Percentiles rank a stretch among this genome's conserved stretches.
Evolutionary conservation across 2,888 invertebrate species (phyloP).

Genomic region (Epinotia nisella): DNA sequence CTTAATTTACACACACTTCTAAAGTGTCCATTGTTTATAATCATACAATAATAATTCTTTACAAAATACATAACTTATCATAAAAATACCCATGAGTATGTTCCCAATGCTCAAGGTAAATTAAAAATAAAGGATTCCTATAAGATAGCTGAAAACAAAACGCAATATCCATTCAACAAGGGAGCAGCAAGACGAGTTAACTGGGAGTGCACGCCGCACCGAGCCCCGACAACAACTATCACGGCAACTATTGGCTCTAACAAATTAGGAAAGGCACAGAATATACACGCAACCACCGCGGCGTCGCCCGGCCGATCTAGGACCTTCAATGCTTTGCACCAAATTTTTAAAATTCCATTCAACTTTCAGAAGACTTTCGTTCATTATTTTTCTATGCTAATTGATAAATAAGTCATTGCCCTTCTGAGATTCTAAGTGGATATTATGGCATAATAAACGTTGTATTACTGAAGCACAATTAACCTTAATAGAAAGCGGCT

Average conservation of each 20-base stretch:
- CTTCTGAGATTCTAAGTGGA: slow-evolving; percentile 43
- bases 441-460: slow-evolving; percentile 41
- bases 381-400: slow-evolving; percentile 29
- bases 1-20: slow-evolving; percentile 72
- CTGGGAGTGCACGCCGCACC: slow-evolving; percentile 47
- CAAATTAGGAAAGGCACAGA: slow-evolving; percentile 77
- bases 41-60: slow-evolving; percentile 64
- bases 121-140: slow-evolving; percentile 19
- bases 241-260: slow-evolving; percentile 66
- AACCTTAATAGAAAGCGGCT: slow-evolving; percentile 32
- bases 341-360: slow-evolving; percentile 14
- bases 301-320: slow-evolving; percentile 68
- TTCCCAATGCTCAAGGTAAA: slow-evolving; percentile 45
- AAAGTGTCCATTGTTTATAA: slow-evolving; percentile 65
- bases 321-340: slow-evolving; percentile 46
- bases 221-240: slow-evolving; percentile 57
- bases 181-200: slow-evolving; percentile 36
- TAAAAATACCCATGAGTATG: slow-evolving; percentile 69
- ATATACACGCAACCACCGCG: slow-evolving; percentile 68
- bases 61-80: slow-evolving; percentile 61
- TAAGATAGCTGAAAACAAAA: slow-evolving; percentile 22
- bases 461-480: slow-evolving; percentile 30
- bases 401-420: slow-evolving; percentile 42
- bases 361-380: slow-evolving; percentile 6
- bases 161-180: slow-evolving; percentile 9